phyloP scores from a whole-genome alignment of 2,888 invertebrate genomes.

The Lucinisca nassula region DNA sequence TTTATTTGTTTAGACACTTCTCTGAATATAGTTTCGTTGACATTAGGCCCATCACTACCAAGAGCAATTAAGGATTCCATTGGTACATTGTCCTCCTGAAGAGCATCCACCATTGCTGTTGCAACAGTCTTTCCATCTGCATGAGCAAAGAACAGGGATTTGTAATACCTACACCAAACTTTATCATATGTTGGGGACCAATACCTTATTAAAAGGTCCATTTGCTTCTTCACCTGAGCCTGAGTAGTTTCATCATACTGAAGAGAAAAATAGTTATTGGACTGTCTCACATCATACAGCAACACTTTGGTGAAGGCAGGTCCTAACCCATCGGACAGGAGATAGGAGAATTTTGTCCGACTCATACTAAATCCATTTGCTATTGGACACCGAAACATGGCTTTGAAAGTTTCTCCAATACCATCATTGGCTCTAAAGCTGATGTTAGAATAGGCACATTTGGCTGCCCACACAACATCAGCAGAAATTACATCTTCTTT shows the following conservation, averaged over 20 bases:
- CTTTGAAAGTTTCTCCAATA: not conserved
- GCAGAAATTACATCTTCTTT: not conserved
- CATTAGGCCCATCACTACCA: slow-evolving; percentile 41
- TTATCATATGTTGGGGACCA: slow-evolving; percentile 29
- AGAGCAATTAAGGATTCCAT: slow-evolving; percentile 34
- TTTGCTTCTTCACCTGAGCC: slow-evolving; percentile 43
- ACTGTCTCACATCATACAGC: slow-evolving; percentile 13
- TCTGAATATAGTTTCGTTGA: slow-evolving; percentile 39
- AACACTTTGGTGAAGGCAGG: slow-evolving; percentile 14
- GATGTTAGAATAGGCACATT: slow-evolving; percentile 17
- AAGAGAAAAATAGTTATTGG: not conserved
- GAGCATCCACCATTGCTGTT: not conserved
- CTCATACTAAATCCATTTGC: not conserved
- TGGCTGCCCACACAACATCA: slow-evolving; percentile 10
- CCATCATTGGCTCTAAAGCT: slow-evolving; percentile 33
- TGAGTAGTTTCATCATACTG: slow-evolving; percentile 32
- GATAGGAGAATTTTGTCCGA: slow-evolving; percentile 23
- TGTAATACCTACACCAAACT: slow-evolving; percentile 21
- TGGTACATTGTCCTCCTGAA: slow-evolving; percentile 19
- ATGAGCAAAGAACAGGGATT: slow-evolving; percentile 36
- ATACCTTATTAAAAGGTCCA: slow-evolving; percentile 29
- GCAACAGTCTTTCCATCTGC: slow-evolving; percentile 28
- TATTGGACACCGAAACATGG: slow-evolving; percentile 10
- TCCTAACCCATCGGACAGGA: slow-evolving; percentile 26
- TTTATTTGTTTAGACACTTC: slow-evolving; percentile 27